A percentile compares a stretch with the other conserved stretches of the same genome.
Conservation (phyloP, 1,140 invertebrate species). For the Brachystomella parvula region DNA sequence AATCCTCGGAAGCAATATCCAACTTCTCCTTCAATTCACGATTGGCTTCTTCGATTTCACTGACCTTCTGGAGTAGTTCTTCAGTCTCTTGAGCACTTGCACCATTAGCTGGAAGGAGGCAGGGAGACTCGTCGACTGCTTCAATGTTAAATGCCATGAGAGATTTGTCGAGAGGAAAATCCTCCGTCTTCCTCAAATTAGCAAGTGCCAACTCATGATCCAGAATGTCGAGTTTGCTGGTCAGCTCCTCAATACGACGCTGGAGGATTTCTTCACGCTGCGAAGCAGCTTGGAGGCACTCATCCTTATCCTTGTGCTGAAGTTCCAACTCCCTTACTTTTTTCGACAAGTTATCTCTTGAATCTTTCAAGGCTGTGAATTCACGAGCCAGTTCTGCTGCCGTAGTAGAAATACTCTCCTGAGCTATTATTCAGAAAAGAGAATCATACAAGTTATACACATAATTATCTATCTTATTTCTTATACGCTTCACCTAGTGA, state of each 20-base stretch:
- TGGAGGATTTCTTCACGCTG: background rate
- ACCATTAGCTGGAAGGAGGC: background rate
- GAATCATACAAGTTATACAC: background rate
- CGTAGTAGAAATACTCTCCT: background rate
- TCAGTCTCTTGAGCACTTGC: background rate
- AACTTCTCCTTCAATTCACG: background rate
- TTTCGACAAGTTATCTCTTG: background rate
- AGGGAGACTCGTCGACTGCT: background rate
- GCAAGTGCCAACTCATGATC: background rate
- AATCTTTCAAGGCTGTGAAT: background rate
- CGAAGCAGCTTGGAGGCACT: background rate
- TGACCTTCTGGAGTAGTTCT: background rate
- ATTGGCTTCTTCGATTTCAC: no score
- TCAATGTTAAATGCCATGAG: constrained; percentile 2
- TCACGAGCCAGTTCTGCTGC: background rate
- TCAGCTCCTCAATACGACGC: constrained; percentile 2
- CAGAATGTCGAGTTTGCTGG: background rate
- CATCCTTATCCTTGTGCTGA: background rate
- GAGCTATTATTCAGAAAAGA: background rate
- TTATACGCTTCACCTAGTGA: background rate
- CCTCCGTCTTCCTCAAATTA: background rate
- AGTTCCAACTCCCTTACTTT: background rate
- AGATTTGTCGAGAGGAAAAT: background rate
- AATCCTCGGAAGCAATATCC: constrained; percentile 4
- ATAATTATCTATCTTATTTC: background rate